phyloP scores from a whole-genome alignment of 2,888 invertebrate species.

The Ptilodon capucinus region DNA sequence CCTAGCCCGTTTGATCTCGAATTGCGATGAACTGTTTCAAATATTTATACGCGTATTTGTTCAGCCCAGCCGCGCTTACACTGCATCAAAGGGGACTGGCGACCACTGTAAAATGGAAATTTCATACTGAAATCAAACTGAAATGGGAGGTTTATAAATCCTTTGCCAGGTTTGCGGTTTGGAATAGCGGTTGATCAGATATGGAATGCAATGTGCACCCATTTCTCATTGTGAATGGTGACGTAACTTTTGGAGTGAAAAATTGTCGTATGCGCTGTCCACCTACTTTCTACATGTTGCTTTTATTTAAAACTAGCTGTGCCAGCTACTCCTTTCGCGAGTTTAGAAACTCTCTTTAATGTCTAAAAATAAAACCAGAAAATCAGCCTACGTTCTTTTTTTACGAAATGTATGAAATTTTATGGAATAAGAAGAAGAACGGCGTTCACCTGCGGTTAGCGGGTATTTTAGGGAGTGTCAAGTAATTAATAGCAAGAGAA shows the following conservation, averaged over 20 bases:
- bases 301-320: too few species aligned
- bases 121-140: constrained; percentile 30
- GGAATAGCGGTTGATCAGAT: constrained; percentile 37
- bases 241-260: constrained; percentile 32
- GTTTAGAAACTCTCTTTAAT: too few species aligned
- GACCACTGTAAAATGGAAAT: constrained; percentile 21
- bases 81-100: constrained; percentile 10
- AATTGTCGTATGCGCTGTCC: constrained; percentile 33
- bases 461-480: too few species aligned
- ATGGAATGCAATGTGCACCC: constrained; percentile 23
- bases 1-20: background rate
- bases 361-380: too few species aligned
- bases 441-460: too few species aligned
- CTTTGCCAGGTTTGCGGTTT: constrained; percentile 26
- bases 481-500: too few species aligned
- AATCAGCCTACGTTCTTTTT: too few species aligned
- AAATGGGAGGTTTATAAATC: constrained; percentile 32
- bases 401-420: too few species aligned
- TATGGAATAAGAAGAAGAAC: too few species aligned
- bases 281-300: too few species aligned
- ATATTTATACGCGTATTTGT: constrained; percentile 9
- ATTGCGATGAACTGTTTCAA: constrained; percentile 9
- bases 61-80: constrained; percentile 12
- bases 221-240: constrained; percentile 33
- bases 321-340: too few species aligned